Evolutionary conservation across 2,888 invertebrate species (phyloP), one percentile per base, ranked within the genome.

Genomic region (Quadriops clusia): DNA sequence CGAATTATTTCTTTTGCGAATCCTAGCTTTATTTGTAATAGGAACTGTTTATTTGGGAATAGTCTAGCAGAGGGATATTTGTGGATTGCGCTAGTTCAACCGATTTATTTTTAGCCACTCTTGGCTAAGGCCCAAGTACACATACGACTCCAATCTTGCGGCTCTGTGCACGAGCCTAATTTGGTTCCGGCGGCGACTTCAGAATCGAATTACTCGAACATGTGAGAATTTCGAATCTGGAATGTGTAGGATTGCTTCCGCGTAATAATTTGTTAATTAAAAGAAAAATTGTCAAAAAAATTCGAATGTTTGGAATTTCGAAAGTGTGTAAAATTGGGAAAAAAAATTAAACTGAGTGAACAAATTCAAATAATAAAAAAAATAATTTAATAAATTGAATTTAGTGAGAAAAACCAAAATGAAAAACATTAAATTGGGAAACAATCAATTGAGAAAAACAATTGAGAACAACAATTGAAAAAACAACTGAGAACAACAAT

Each of bases 81-180:
- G 25, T 28, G 20, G n/a, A 20, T 18, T 12, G 27, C 17, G 16
- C 18, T 14, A 17, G 30, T 17, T 17, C 17, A 24, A 26, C 26
- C 18, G n/a, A 20, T 34, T 37, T 42, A 43, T 38, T 33, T 39
- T 37, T 45, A 41, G 31, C 28, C n/a, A n/a, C n/a, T 17, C 18
- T 40, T 41, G 38, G 43, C 38, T 8, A 12, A 5, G n/a, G 8
- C 25, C 39, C 42, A 42, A 39, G 29, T 32, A 34, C 32, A 42
- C 30, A 34, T 29, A 16, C 21, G 22, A 20, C n/a, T n/a, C n/a
- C n/a, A n/a, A 22, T 32, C 29, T 37, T 33, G 32, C 20, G 32
- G 35, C 32, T 28, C 23, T 10, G 16, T 23, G 10, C 32, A 14
- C 35, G 23, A 37, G 25, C 42, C 42, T 40, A 32, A 46, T 46